Evolutionary conservation across 2,888 invertebrate species (phyloP), one percentile per base, ranked within the genome.

Genomic region (Melitaea athalia): DNA sequence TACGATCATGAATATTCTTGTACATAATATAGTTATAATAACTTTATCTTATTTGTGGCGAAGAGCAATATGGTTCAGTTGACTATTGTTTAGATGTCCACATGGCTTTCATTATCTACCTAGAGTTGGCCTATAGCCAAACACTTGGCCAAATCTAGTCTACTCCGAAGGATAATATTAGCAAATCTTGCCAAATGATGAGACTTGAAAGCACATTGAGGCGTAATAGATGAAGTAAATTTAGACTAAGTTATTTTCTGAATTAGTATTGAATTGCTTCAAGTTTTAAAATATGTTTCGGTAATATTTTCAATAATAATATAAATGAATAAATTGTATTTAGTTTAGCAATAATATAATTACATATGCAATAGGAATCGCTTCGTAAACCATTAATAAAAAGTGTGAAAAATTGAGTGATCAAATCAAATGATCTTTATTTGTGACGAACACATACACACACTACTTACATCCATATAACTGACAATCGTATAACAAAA

Each of bases 101-200:
- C 69, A 69, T 69, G 72, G 78, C 76, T 79, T 75, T 78, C 77
- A 75, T 76, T 73, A 74, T 75, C 76, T 78, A 66, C 67, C 74
- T 64, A 55, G 66, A 71, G 53, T 70, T 74, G 73, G 73, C 73
- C 53, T 53, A 49, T 57, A 62, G 71, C 73, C 74, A 74, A 69
- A 63, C 68, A 67, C 67, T 70, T 61, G 73, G 68, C 59, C 57
- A 57, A 69, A 71, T 70, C 65, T 65, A 68, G 66, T 72, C 52
- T 71, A 71, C 65, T 67, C 67, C 64, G 62, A 66, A 68, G 72
- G 64, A 72, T 69, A 71, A 69, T 74, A 74, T 74, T 74, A 68
- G 67, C 66, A 64, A 63, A 65, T 69, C 69, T 71, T 71, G 70
- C 74, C 71, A 72, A 69, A 65, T 71, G 70, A 73, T 71, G 70